Percentiles rank a stretch among this genome's conserved stretches.
Conservation (phyloP, 2,113 vertebrate genomes). For the Psittacula cyanocephala region DNA sequence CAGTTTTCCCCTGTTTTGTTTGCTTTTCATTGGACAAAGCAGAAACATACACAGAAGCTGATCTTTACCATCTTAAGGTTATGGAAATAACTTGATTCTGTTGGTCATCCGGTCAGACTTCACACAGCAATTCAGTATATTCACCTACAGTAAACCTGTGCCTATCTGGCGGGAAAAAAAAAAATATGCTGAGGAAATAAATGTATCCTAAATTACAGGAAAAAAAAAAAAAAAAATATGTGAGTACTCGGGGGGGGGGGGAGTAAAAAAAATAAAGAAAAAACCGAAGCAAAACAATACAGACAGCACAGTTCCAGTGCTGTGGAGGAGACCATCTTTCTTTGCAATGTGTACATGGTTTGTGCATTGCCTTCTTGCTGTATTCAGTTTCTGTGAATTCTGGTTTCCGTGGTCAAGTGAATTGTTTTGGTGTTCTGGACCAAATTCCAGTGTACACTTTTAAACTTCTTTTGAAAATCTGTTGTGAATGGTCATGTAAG, state of each 20-base stretch:
- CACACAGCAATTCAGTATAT: neutral
- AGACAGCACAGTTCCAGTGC: fast-evolving
- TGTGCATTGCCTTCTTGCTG: neutral
- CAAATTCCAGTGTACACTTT: neutral
- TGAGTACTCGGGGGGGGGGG: neutral
- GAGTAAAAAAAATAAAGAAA: neutral
- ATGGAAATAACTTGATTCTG: neutral
- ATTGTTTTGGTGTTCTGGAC: neutral
- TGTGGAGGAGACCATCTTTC: neutral
- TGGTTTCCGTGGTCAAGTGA: neutral
- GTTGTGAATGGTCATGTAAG: neutral
- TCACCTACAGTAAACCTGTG: neutral
- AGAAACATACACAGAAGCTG: neutral
- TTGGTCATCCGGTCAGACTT: neutral
- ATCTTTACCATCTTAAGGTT: neutral
- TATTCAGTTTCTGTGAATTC: neutral
- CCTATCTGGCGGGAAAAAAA: neutral
- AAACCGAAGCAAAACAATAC: neutral
- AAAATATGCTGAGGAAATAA: neutral
- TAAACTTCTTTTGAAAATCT: neutral
- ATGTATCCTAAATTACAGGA: neutral
- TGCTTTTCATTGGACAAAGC: neutral
- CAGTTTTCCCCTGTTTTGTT: neutral
- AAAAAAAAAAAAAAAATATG: neutral
- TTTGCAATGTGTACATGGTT: neutral